Evolutionary conservation across 2,888 invertebrate species (phyloP), one percentile per base, ranked within the genome.

Genomic region (Tupiocoris notatus): DNA sequence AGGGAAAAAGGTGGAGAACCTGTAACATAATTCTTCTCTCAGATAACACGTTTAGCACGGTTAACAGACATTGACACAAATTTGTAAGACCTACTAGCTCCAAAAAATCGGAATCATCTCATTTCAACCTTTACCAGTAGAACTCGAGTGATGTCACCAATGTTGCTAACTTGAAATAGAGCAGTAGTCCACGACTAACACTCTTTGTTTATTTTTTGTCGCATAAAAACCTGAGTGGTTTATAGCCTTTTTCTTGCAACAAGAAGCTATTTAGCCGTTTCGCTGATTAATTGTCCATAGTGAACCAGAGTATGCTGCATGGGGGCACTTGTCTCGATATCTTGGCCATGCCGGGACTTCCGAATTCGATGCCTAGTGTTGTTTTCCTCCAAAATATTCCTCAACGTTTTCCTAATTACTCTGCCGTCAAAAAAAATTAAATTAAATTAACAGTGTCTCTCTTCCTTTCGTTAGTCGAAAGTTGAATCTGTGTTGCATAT

Each of bases 301-400:
- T 12, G 12, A 73, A 63, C 39, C 25, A 62, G 12, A 3, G 73
- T 73, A 63, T 78, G 74, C 77, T 78, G 78, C 78, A 78, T 78
- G 78, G 78, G 76, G 76, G 74, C 77, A 78, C 77, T 70, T 64
- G 63, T 62, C 70, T 62, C 70, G 24, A 77, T 75, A 64, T 77
- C 77, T 77, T 79, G 78, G 79, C 79, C 79, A 79, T 79, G 79
- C 79, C 79, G 77, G 79, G 79, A 64, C 73, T 68, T 77, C 56
- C 24, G 70, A 59, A 23, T 23, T n/a, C 54, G 24, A 61, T 58
- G 61, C 58, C 66, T 65, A 67, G 71, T 62, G 58, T 54, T 56
- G 23, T 25, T 75, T 65, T 61, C 59, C 58, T 65, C 73, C 66
- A 67, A 75, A 73, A 70, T 59, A 68, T 63, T 56, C 68, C 63